Evolutionary conservation across 2,113 vertebrate genomes (phyloP).

Genomic region (Micronycteris hirsuta): DNA sequence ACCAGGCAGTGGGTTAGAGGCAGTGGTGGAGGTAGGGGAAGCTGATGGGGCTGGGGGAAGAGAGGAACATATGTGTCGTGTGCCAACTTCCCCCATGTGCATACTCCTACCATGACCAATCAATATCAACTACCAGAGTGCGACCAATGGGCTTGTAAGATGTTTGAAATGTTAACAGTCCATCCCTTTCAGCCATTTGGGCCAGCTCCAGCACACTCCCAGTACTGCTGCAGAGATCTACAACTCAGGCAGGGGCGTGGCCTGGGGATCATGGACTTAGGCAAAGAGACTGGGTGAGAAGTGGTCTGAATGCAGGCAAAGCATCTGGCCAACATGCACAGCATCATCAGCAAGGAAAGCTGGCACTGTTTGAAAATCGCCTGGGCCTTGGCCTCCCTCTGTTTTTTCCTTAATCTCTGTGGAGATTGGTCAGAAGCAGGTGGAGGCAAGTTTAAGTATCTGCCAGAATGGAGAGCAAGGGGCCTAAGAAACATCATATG

Average conservation of each 20-base stretch:
- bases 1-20: not conserved
- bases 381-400: not conserved
- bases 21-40: not conserved
- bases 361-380: not conserved
- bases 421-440: not conserved
- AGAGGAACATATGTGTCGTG: not conserved
- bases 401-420: not conserved
- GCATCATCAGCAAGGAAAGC: not conserved
- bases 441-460: not conserved
- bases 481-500: not conserved
- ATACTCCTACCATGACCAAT: not conserved
- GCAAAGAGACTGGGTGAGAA: not conserved
- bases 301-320: not conserved
- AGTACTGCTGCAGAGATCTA: not conserved
- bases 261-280: not conserved
- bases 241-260: not conserved
- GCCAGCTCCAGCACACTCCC: not conserved
- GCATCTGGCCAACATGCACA: not conserved
- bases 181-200: not conserved
- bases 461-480: not conserved
- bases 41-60: accelerated
- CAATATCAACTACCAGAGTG: not conserved
- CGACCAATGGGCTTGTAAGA: not conserved
- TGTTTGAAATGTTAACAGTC: not conserved
- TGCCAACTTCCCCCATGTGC: not conserved